phyloP scores from a whole-genome alignment of 2,797 vertebrate genomes.

The Coendou prehensilis region DNA sequence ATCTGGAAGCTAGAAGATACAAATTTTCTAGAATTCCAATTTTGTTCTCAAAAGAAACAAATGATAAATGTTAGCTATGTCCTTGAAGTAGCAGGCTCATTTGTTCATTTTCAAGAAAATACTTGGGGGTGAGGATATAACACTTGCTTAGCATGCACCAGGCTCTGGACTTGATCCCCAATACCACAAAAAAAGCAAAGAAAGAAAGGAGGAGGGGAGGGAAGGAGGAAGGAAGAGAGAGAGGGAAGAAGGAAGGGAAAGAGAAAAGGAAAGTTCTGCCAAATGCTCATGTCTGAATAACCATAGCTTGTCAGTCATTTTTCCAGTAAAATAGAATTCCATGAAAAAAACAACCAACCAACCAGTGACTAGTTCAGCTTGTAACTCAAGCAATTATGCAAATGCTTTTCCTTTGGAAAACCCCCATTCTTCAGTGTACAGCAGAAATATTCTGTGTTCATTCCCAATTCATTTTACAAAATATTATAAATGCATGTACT shows the following conservation, averaged over 20 bases:
- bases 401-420: neutral
- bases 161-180: neutral
- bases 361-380: neutral
- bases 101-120: neutral
- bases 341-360: neutral
- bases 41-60: slow-evolving; percentile 14
- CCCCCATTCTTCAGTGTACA: neutral
- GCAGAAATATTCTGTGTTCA: neutral
- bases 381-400: neutral
- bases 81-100: neutral
- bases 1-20: neutral
- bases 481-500: neutral
- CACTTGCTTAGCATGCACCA: neutral
- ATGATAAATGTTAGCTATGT: neutral
- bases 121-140: neutral
- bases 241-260: neutral
- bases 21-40: slow-evolving; percentile 21
- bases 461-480: neutral
- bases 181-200: neutral
- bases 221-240: too few relatives aligned
- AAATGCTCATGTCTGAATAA: neutral
- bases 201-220: neutral
- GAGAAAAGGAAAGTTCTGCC: neutral
- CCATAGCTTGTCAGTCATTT: neutral
- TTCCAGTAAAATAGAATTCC: slow-evolving; percentile 9